Percentiles rank a stretch among this genome's conserved stretches.
These are phyloP conservation scores for Polymixis lichenea DNA, from an alignment of 2,888 invertebrate genomes.

Conservation along the genomic window DNA sequence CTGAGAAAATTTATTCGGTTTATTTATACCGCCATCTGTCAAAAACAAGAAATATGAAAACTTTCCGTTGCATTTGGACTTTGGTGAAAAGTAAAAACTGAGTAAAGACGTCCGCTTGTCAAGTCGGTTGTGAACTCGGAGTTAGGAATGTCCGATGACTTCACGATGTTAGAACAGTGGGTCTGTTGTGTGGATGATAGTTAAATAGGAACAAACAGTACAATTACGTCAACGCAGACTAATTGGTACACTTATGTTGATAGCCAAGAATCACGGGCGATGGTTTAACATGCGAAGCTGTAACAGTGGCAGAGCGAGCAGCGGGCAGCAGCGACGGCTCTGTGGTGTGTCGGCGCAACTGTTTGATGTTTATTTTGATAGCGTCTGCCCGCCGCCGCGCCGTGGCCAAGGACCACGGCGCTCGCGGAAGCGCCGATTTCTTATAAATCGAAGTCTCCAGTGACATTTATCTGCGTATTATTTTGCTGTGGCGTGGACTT, in stretches of 20 bases:
- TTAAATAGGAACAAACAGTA: conserved; percentile 69
- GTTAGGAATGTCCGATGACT: conserved; percentile 63
- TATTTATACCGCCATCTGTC: conserved; percentile 38
- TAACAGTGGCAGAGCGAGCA: conserved; percentile 57
- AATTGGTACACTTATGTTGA: conserved; percentile 65
- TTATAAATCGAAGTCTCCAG: conserved; percentile 75
- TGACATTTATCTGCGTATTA: conserved; percentile 78
- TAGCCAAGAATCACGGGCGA: conserved; percentile 64
- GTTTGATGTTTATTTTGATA: conserved; percentile 80
- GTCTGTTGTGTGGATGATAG: conserved; percentile 64
- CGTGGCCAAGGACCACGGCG: conserved; percentile 70
- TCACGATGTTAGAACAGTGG: conserved; percentile 61
- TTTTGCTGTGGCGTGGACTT: conserved; percentile 70
- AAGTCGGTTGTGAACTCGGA: conserved; percentile 52
- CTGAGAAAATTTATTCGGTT: conserved; percentile 34
- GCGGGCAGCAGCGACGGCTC: conserved; percentile 22
- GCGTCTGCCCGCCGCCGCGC: conserved; percentile 66
- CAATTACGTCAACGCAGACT: conserved; percentile 70
- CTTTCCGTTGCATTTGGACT: conserved; percentile 32
- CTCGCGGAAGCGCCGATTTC: conserved; percentile 75
- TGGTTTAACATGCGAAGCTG: conserved; percentile 53
- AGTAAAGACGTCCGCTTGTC: conserved; percentile 54
- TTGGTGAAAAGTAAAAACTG: conserved; percentile 41
- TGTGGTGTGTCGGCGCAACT: conserved; percentile 66
- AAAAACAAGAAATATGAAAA: conserved; percentile 42